A percentile compares a stretch with the other conserved stretches of the same genome.
Evolutionary conservation across 2,113 vertebrate species (phyloP).

Genomic region (Progne subis): DNA sequence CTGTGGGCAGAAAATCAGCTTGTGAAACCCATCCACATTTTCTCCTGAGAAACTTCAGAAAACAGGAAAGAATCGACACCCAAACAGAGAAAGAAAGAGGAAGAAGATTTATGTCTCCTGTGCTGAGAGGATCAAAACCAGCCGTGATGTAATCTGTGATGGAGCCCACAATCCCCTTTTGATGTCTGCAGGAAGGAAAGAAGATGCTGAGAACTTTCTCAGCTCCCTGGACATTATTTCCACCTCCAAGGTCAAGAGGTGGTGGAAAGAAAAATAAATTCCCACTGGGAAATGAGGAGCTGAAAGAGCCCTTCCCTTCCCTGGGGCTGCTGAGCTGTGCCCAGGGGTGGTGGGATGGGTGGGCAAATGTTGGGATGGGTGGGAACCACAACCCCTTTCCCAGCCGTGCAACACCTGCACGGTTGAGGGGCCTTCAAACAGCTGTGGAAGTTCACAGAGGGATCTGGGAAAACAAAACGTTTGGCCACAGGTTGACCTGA

Average conservation of each 20-base stretch:
- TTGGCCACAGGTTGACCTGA: not conserved
- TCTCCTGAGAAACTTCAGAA: conserved; percentile 48
- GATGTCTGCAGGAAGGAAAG: conserved; percentile 71
- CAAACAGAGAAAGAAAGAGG: conserved; percentile 32
- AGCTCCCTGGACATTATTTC: conserved; percentile 60
- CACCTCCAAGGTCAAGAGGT: conserved; percentile 66
- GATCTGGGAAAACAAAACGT: not conserved
- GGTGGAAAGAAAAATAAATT: conserved; percentile 61
- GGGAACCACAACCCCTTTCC: not conserved
- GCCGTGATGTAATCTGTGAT: not conserved
- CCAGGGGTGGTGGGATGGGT: not conserved
- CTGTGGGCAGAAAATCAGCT: not conserved
- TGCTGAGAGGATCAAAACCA: conserved; percentile 58
- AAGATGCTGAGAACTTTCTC: conserved; percentile 73
- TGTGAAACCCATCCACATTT: not conserved
- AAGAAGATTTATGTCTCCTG: conserved; percentile 43
- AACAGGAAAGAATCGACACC: conserved; percentile 46
- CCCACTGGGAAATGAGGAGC: conserved; percentile 23
- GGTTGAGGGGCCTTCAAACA: rapidly evolving
- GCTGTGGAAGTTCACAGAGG: not conserved
- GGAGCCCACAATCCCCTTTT: conserved; percentile 50
- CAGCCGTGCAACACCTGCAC: not conserved
- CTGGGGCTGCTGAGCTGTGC: not conserved
- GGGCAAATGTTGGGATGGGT: not conserved
- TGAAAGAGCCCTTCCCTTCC: conserved; percentile 60